phyloP scores from a whole-genome alignment of 35 echinoderm and acorn worm species.

The Amphiura filiformis region DNA sequence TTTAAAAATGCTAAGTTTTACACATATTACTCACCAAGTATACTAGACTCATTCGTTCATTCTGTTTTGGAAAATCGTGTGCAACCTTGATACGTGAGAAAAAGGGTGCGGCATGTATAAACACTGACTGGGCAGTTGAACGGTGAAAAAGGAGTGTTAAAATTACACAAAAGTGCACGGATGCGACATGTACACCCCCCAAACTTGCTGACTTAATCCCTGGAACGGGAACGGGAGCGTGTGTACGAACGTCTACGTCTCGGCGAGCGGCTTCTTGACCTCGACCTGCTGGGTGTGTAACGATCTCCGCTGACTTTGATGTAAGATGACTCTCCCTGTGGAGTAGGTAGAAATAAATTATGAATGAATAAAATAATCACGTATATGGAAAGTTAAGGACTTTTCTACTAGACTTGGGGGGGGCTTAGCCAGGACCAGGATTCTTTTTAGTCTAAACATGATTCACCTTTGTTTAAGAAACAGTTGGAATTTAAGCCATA shows the following conservation, averaged over 20 bases:
- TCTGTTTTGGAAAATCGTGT: no score
- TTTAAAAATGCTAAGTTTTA: no score
- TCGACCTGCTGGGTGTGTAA: neutral
- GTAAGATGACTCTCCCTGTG: slow-evolving; percentile 55
- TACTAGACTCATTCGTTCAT: no score
- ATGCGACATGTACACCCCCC: no score
- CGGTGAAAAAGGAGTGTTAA: no score
- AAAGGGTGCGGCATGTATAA: no score
- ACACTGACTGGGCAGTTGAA: no score
- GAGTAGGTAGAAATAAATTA: neutral
- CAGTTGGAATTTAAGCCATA: neutral
- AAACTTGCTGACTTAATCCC: slow-evolving; percentile 1
- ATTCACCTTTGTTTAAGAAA: neutral
- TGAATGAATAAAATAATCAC: neutral
- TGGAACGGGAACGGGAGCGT: neutral
- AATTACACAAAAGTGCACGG: no score
- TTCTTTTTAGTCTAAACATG: neutral
- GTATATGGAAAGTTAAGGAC: neutral
- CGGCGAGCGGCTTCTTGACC: slow-evolving; percentile 25
- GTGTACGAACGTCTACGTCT: slow-evolving; percentile 11
- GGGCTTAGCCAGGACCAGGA: neutral
- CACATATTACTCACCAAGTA: no score
- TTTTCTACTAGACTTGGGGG: neutral
- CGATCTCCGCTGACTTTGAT: slow-evolving; percentile 41
- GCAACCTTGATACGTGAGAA: no score